phyloP scores from a whole-genome alignment of 2,888 invertebrate species.

The Hypomecis atomaria region DNA sequence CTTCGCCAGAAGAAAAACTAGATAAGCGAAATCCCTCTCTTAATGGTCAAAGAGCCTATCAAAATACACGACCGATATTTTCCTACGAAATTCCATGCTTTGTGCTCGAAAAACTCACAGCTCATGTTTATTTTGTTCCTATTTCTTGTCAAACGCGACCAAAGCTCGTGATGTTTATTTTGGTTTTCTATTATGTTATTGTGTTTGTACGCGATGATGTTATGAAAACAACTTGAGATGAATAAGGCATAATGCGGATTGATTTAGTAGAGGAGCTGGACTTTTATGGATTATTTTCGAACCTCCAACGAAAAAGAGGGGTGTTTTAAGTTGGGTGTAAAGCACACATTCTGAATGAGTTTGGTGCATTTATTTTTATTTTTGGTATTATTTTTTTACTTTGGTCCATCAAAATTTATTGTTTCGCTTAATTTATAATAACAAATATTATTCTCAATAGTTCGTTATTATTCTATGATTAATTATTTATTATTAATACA shows the following conservation, averaged over 20 bases:
- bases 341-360: too few species aligned
- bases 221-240: conserved; percentile 18
- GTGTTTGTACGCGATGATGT: conserved; percentile 26
- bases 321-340: too few species aligned
- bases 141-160: conserved; percentile 27
- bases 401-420: too few species aligned
- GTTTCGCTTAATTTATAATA: too few species aligned
- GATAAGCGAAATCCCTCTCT: too few species aligned
- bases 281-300: not conserved
- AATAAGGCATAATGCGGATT: conserved; percentile 6
- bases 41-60: conserved; percentile 4
- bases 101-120: conserved; percentile 7
- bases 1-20: too few species aligned
- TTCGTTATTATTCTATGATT: too few species aligned
- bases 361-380: too few species aligned
- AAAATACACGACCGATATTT: conserved; percentile 25
- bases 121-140: conserved; percentile 27
- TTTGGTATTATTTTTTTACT: too few species aligned
- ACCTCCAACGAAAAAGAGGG: too few species aligned
- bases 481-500: too few species aligned
- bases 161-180: conserved; percentile 27
- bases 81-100: conserved; percentile 20
- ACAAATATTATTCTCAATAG: too few species aligned
- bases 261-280: conserved; percentile 17
- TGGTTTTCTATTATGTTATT: conserved; percentile 23